Evolutionary conservation across 2,113 vertebrate species (phyloP).

Genomic region (Jaculus jaculus): DNA sequence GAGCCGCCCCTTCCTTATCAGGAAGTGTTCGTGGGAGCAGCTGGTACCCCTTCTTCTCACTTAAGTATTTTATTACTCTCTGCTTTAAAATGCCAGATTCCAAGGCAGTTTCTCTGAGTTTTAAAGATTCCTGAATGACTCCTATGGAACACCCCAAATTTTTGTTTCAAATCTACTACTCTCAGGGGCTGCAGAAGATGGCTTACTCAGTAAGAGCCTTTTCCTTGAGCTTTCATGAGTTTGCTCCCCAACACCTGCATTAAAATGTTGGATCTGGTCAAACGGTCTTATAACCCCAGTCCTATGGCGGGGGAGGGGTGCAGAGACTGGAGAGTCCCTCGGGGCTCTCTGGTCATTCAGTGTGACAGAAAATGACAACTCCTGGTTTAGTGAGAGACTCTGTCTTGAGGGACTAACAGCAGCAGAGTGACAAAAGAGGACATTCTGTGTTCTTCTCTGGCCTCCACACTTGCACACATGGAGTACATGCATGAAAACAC

Average conservation of each 20-base stretch:
- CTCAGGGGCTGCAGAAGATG: background rate
- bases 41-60: background rate
- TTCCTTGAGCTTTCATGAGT: background rate
- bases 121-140: background rate
- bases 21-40: background rate
- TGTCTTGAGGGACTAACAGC: background rate
- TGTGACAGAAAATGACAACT: background rate
- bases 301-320: too few relatives aligned
- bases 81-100: background rate
- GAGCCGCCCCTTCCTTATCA: background rate
- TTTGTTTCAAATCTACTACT: too few relatives aligned
- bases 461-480: background rate
- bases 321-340: background rate
- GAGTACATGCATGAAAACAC: too few relatives aligned
- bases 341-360: background rate
- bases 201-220: background rate
- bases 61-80: background rate
- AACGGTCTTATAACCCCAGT: background rate
- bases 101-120: background rate
- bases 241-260: too few relatives aligned
- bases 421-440: background rate
- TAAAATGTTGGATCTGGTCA: background rate
- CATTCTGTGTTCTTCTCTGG: background rate
- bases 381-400: background rate
- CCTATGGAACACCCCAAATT: too few relatives aligned